These are phyloP conservation scores for Danaus melanippus DNA, from an alignment of 1,140 invertebrate species.

Conservation along the genomic window DNA sequence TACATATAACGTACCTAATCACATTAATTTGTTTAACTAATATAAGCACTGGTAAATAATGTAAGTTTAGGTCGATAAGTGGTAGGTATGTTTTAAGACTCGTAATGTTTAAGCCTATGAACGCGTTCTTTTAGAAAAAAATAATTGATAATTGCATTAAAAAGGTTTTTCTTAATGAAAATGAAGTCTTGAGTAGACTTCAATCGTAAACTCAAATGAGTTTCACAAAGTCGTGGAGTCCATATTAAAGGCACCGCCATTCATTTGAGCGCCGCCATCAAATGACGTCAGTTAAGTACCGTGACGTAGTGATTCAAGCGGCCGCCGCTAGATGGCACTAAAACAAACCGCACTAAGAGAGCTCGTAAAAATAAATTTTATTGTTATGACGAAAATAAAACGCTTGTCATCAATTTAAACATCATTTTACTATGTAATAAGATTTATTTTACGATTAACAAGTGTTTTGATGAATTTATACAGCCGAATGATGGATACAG, in stretches of 20 bases:
- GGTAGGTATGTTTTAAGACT: no score
- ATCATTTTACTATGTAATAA: constrained; percentile 69
- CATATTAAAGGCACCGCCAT: constrained; percentile 48
- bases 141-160: constrained; percentile 5
- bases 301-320: constrained; percentile 30
- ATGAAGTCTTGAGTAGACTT: constrained; percentile 6
- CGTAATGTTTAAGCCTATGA: no score
- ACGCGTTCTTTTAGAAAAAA: not conserved
- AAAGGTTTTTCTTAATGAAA: not conserved
- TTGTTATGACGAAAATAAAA: constrained; percentile 72
- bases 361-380: constrained; percentile 72
- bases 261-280: constrained; percentile 39
- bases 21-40: no score
- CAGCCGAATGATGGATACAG: constrained; percentile 66
- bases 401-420: constrained; percentile 71
- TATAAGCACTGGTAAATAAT: no score
- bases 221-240: constrained; percentile 29
- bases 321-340: constrained; percentile 48
- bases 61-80: no score
- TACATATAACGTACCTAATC: no score
- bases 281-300: constrained; percentile 33
- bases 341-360: constrained; percentile 27
- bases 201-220: not conserved
- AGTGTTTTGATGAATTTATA: constrained; percentile 71
- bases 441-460: constrained; percentile 72